Base-by-base conservation (phyloP, 2,797 vertebrate genomes). In the Urosaurus nigricauda region DNA sequence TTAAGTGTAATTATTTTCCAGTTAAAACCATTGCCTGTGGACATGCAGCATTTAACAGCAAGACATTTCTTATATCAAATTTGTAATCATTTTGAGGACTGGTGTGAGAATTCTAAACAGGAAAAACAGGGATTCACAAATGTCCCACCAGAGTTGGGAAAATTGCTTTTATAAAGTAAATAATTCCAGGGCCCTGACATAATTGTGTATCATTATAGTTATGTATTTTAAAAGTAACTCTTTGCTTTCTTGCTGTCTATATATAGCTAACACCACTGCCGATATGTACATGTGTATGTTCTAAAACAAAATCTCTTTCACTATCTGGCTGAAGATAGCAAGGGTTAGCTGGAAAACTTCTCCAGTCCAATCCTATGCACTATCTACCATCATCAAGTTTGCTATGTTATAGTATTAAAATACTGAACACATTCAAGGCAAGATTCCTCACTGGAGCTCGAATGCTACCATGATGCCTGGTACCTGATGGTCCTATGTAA, bases 61-160 rank as follows among this genome's bases (percentile, higher is more conserved):
- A 6, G 71, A 17, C 79, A 6, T 85, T 70, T 88, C 89, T 90
- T 68, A 5, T 56, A 56, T 56, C 17, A n/a, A 11, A 91, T 60
- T 82, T 40, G n/a, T 86, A 0, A 32, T 19, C 43, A 40, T 47
- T 77, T 53, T 84, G 26, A 78, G 60, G 53, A 53, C 11, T 16
- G 24, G 40, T 37, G 24, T 7, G 5, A 53, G 60, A 32, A 4
- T 13, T 84, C n/a, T 78, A n/a, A 88, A 13, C 65, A 68, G 26
- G 13, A 19, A 35, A 29, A 71, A 19, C 26, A 70, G 24, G 35
- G n/a, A 87, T 8, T 16, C 21, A 37, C 37, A 63, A 35, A 51
- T 24, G 63, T 65, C 47, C 19, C 43, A 84, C 29, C 17, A 53
- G 40, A 70, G 47, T 51, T 84, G 47, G 4, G 73, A 40, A 71